Evolutionary conservation across 2,888 invertebrate species (phyloP), one percentile per base, ranked within the genome.

Genomic region (Acheta domesticus): DNA sequence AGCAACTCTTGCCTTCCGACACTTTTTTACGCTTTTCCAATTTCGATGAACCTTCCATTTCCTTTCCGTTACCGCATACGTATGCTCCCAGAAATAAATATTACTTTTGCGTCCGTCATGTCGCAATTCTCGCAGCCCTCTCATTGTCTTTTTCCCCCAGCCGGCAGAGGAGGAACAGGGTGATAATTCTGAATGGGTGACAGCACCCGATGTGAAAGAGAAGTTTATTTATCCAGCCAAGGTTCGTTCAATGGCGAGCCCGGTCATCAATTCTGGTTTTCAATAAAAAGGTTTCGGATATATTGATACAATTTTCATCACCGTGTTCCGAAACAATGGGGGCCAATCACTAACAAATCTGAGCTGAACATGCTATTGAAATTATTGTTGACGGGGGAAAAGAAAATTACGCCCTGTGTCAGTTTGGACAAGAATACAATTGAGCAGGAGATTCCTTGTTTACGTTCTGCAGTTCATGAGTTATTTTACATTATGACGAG

Each of bases 51-150:
- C 16, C 62, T 62, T n/a, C 62, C n/a, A 62, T 62, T 62, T 62
- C 62, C 62, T 62, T 62, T n/a, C 62, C 14, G 62, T 62, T 62
- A 62, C 62, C n/a, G n/a, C 62, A 62, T 62, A 62, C 62, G 62
- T 62, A 62, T 62, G 62, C 62, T 62, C 62, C n/a, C 62, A 36
- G 62, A 14, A 62, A 62, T 62, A 62, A 19, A 62, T 62, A 62
- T 19, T 62, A 62, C n/a, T 62, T 62, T 62, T 14, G 62, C n/a
- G 62, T 62, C 62, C 62, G 62, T 62, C 62, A 62, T 62, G 62
- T n/a, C n/a, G 62, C 3, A 62, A n/a, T 19, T 14, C 62, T 12
- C 14, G 5, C 14, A 11, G 62, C 14, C 62, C n/a, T 62, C n/a
- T 62, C 62, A n/a, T 62, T 62, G 16, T n/a, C 14, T 62, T 62